These are phyloP conservation scores for Nanger granti DNA, from an alignment of 2,113 vertebrate species.

Conservation along the genomic window DNA sequence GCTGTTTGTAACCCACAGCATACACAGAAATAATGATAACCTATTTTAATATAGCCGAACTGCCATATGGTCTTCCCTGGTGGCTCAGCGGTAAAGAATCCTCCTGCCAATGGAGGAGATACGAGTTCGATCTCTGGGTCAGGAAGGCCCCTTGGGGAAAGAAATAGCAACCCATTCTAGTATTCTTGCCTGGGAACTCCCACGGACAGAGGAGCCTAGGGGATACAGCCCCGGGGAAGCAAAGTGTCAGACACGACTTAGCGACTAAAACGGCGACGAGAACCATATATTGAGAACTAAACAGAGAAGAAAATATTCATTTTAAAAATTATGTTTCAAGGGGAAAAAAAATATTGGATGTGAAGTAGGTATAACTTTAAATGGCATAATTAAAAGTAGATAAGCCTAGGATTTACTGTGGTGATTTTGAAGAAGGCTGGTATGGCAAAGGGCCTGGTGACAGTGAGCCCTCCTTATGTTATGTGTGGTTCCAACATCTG, in stretches of 20 bases:
- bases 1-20: background rate
- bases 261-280: background rate
- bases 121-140: accelerated
- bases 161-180: background rate
- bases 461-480: background rate
- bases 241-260: background rate
- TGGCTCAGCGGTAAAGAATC: background rate
- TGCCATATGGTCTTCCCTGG: background rate
- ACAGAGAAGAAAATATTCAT: background rate
- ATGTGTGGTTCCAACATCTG: background rate
- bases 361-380: background rate
- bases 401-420: background rate
- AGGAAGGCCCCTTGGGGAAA: background rate
- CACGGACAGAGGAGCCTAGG: background rate
- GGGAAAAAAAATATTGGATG: background rate
- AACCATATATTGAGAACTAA: background rate
- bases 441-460: accelerated
- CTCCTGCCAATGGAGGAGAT: background rate
- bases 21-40: background rate
- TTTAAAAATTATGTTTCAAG: background rate
- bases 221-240: accelerated
- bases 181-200: background rate
- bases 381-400: background rate
- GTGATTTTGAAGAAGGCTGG: background rate
- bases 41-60: background rate